Percentiles rank a stretch among this genome's conserved stretches.
These are phyloP conservation scores for Leiothrix lutea DNA, from an alignment of 2,113 vertebrate species.

Conservation along the genomic window DNA sequence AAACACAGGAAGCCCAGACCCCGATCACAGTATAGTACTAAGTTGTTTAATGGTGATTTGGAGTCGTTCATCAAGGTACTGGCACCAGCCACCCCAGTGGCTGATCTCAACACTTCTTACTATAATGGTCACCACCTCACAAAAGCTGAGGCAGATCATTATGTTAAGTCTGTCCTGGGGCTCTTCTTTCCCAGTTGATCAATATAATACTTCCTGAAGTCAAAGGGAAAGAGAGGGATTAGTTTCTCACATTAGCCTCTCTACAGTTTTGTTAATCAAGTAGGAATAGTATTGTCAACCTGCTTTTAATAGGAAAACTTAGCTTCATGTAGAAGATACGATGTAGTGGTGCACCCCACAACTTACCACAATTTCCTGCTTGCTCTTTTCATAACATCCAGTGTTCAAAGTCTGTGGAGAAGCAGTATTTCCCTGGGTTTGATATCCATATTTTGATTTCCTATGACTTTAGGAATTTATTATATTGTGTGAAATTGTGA, in stretches of 20 bases:
- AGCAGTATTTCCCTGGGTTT: background rate
- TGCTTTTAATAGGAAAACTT: background rate
- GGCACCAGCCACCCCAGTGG: slow-evolving; percentile 66
- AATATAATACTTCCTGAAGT: slow-evolving; percentile 80
- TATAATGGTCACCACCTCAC: slow-evolving; percentile 69
- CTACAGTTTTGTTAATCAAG: background rate
- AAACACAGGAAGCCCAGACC: slow-evolving; percentile 89
- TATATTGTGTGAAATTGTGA: slow-evolving; percentile 74
- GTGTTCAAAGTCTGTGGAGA: background rate
- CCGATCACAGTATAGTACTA: slow-evolving; percentile 90
- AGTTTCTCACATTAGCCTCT: background rate
- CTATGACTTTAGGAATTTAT: slow-evolving; percentile 77
- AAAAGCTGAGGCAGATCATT: slow-evolving; percentile 75
- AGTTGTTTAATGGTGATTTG: slow-evolving; percentile 97
- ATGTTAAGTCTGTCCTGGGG: slow-evolving; percentile 75
- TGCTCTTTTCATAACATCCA: background rate
- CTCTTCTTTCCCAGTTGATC: slow-evolving; percentile 73
- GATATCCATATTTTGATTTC: slow-evolving; percentile 47
- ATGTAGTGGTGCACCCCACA: background rate
- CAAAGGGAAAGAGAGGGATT: slow-evolving; percentile 67
- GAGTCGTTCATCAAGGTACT: slow-evolving; percentile 94
- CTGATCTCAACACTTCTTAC: slow-evolving; percentile 68
- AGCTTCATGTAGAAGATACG: background rate
- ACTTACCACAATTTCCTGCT: background rate
- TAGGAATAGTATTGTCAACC: background rate